A percentile compares a stretch with the other conserved stretches of the same genome.
Conservation (phyloP, 2,113 vertebrate species). For the Lipophrys pholis region DNA sequence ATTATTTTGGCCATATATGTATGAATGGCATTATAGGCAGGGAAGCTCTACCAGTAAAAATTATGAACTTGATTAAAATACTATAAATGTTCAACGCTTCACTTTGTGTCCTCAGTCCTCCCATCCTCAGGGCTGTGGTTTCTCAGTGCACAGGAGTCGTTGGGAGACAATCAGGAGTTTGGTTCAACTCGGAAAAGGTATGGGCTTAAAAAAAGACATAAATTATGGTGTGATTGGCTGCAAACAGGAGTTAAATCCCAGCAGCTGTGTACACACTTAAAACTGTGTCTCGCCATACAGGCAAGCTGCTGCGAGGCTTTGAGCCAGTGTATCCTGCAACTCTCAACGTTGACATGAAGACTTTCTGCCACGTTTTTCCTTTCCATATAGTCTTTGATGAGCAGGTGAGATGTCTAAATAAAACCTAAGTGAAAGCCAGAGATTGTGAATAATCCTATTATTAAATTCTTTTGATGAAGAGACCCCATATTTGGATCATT, state of each 20-base stretch:
- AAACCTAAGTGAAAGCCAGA: too few species aligned
- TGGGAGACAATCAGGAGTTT: constrained; percentile 83
- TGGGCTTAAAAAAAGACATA: background rate
- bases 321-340: constrained; percentile 82
- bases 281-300: constrained; percentile 54
- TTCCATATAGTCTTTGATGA: constrained; percentile 88
- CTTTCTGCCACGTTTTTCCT: constrained; percentile 86
- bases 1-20: too few species aligned
- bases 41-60: too few species aligned
- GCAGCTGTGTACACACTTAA: too few species aligned
- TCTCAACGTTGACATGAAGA: constrained; percentile 84
- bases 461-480: too few species aligned
- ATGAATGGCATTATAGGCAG: too few species aligned
- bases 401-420: constrained; percentile 73
- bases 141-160: constrained; percentile 78
- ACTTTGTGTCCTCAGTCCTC: background rate
- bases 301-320: constrained; percentile 83
- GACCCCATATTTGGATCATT: too few species aligned
- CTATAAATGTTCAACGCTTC: too few species aligned
- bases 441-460: too few species aligned
- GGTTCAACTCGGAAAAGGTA: constrained; percentile 82
- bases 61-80: too few species aligned
- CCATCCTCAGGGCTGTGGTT: constrained; percentile 7
- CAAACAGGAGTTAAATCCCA: too few species aligned
- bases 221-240: too few species aligned